Conservation (phyloP, 2,113 vertebrate genomes). For the Euleptes europaea region DNA sequence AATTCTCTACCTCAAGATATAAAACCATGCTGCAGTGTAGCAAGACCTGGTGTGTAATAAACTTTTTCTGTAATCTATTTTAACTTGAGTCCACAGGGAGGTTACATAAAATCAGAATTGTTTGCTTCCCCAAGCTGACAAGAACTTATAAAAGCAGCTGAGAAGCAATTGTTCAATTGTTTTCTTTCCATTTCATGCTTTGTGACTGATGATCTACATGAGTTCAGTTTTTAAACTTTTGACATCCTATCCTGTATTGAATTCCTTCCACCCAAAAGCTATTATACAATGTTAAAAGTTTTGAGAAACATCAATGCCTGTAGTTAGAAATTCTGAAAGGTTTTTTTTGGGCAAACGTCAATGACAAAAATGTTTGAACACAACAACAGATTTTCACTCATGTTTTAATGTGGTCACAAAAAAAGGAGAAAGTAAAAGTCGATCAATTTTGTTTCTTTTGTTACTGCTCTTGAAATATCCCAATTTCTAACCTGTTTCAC, state of each 20-base stretch:
- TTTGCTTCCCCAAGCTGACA: slow-evolving; percentile 21
- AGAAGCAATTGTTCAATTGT: slow-evolving; percentile 32
- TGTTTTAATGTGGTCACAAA: slow-evolving; percentile 14
- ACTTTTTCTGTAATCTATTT: not conserved
- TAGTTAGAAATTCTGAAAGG: slow-evolving; percentile 1
- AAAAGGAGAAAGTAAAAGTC: not conserved
- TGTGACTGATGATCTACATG: slow-evolving; percentile 15
- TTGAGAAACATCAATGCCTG: slow-evolving; percentile 18
- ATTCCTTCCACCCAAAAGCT: slow-evolving; percentile 3
- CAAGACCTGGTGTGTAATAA: not conserved
- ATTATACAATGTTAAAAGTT: slow-evolving; percentile 14
- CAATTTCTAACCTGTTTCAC: not conserved
- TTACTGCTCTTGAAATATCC: slow-evolving; percentile 18
- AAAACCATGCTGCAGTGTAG: not conserved
- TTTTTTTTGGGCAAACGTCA: not conserved
- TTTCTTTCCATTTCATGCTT: slow-evolving; percentile 36
- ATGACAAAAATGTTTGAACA: not conserved
- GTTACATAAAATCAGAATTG: slow-evolving; percentile 6
- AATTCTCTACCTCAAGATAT: not conserved
- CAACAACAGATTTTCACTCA: not conserved
- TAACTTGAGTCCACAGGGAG: not conserved
- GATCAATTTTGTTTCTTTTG: not conserved
- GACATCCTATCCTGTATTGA: slow-evolving; percentile 5
- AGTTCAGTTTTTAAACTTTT: slow-evolving; percentile 16
- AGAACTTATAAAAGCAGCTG: slow-evolving; percentile 8